Evolutionary conservation across 2,888 invertebrate species (phyloP).

Genomic region (Amiota communis): DNA sequence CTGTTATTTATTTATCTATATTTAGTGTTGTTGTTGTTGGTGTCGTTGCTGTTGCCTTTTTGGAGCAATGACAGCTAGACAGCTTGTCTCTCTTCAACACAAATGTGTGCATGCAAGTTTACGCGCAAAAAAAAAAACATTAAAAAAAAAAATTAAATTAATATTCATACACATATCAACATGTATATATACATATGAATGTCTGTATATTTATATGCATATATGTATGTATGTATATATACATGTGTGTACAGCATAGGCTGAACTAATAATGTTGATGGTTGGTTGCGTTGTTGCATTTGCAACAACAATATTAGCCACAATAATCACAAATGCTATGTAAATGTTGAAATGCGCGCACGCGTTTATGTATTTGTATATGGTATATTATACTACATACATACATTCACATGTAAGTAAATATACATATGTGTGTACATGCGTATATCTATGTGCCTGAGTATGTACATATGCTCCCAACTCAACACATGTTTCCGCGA

Average conservation of each 20-base stretch:
- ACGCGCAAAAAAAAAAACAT: slow-evolving; percentile 32
- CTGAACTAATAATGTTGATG: slow-evolving; percentile 30
- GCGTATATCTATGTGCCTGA: neutral
- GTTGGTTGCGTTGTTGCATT: slow-evolving; percentile 31
- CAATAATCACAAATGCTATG: slow-evolving; percentile 13
- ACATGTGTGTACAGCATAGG: slow-evolving; percentile 12
- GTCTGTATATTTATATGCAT: neutral
- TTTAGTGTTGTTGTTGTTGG: slow-evolving; percentile 34
- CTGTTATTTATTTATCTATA: slow-evolving; percentile 6
- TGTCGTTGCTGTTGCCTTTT: slow-evolving; percentile 43
- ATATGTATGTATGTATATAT: too few species aligned
- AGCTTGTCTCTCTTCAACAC: slow-evolving; percentile 31
- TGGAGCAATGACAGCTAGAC: slow-evolving; percentile 24
- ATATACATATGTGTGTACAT: neutral
- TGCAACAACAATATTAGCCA: slow-evolving; percentile 38
- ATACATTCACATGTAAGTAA: slow-evolving; percentile 35
- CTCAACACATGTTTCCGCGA: slow-evolving; percentile 61
- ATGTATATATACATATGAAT: too few species aligned
- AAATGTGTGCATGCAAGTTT: slow-evolving; percentile 24
- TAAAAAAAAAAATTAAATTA: slow-evolving; percentile 21
- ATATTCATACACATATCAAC: too few species aligned
- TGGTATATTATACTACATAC: too few species aligned
- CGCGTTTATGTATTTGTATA: slow-evolving; percentile 28
- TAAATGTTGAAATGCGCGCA: slow-evolving; percentile 40
- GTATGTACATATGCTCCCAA: slow-evolving; percentile 10